phyloP scores from a whole-genome alignment of 2,888 invertebrate species.

The Dryadula phaetusa region DNA sequence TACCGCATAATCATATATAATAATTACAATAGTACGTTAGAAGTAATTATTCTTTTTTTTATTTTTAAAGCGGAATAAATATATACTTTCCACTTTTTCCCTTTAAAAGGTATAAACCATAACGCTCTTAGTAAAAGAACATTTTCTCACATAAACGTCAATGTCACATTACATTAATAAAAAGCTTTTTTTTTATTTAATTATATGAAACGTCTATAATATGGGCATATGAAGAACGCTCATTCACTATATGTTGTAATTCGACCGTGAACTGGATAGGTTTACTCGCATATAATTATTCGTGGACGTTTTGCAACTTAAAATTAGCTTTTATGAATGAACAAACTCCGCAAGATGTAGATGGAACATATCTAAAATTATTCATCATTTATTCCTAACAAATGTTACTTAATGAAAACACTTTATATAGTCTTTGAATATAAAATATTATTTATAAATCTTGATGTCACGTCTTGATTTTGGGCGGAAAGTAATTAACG shows the following conservation, averaged over 20 bases:
- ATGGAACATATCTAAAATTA: not conserved
- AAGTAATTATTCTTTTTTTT: no score
- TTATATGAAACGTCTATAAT: constrained; percentile 9
- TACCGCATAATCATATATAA: no score
- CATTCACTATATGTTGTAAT: constrained; percentile 24
- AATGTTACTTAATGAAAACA: no score
- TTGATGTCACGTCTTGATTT: no score
- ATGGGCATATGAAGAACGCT: constrained; percentile 25
- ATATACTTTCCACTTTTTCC: no score
- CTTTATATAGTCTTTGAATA: no score
- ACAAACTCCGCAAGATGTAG: not conserved
- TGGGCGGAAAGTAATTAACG: no score
- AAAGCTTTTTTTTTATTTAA: constrained; percentile 3
- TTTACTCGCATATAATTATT: constrained; percentile 29
- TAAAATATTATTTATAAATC: no score
- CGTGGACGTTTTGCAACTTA: constrained; percentile 21
- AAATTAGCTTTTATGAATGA: constrained; percentile 30
- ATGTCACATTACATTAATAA: not conserved
- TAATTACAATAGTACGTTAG: no score
- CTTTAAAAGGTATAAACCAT: no score
- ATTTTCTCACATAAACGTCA: constrained; percentile 4
- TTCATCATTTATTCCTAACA: not conserved
- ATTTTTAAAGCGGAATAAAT: no score
- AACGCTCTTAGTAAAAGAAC: not conserved
- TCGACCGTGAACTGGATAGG: constrained; percentile 32